Evolutionary conservation across 2,113 vertebrate species (phyloP).

Genomic region (Zeus faber): DNA sequence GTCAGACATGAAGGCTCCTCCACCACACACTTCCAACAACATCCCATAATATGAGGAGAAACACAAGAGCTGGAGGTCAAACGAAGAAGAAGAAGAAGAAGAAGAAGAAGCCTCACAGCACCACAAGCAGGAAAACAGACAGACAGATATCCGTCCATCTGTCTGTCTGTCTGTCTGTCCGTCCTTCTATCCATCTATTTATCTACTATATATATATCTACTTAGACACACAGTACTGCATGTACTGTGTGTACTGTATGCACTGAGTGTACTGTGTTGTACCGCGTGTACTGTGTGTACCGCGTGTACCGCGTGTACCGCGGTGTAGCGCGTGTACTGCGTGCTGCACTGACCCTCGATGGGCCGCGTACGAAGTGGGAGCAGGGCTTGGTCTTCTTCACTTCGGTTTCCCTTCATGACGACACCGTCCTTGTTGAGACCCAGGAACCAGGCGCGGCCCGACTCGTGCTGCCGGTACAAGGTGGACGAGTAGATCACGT

Average conservation of each 20-base stretch:
- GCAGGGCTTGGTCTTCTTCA: slow-evolving; percentile 97
- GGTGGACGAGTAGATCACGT: slow-evolving; percentile 97
- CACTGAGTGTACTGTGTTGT: too few relatives aligned
- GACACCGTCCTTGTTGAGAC: slow-evolving; percentile 96
- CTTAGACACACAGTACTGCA: too few relatives aligned
- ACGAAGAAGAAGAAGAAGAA: too few relatives aligned
- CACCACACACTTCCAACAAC: too few relatives aligned
- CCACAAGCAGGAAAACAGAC: background rate
- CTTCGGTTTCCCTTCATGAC: slow-evolving; percentile 98
- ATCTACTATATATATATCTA: too few relatives aligned
- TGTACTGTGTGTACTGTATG: too few relatives aligned
- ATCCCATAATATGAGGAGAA: too few relatives aligned
- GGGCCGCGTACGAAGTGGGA: slow-evolving; percentile 97
- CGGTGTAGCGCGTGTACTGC: background rate
- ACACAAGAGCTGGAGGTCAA: too few relatives aligned
- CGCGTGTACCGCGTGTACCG: background rate
- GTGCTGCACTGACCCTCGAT: slow-evolving; percentile 85
- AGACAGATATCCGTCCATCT: background rate
- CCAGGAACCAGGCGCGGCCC: slow-evolving; percentile 95
- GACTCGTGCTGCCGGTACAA: slow-evolving; percentile 96
- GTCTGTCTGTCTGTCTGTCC: background rate
- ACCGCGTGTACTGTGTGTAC: too few relatives aligned
- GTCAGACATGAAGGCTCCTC: too few relatives aligned
- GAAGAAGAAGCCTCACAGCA: too few relatives aligned
- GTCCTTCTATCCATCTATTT: background rate